Evolutionary conservation across 2,888 invertebrate genomes (phyloP), one percentile per base, ranked within the genome.

Genomic region (Protula sp.): DNA sequence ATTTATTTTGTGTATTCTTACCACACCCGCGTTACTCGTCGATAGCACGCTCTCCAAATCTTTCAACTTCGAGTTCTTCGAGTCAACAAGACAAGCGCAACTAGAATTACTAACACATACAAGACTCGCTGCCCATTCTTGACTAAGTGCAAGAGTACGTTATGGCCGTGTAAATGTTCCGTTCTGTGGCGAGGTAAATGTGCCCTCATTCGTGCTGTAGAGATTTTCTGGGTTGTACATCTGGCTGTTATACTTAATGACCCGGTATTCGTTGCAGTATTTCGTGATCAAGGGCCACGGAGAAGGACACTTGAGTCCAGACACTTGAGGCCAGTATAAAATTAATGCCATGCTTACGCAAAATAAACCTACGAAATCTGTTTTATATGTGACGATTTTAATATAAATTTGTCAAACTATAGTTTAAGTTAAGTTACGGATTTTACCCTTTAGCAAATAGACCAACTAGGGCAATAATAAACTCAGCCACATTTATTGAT

Each of bases 21-120:
- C 27, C 24, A 67, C 59, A 30, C 59, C 66, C 19, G 55, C 58
- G 57, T 68, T 68, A 26, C 58, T 56, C 26, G 59, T 64, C 19
- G 67, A 65, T 4, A 66, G 67, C 3, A 64, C 61, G 55, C 67
- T 65, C 19, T 38, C 38, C 9, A 38, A 19, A 9, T 38, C 28
- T 54, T 60, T 1, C 38, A 38, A 38, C 9, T 27, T 50, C 26
- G 52, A 29, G 2, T 47, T 38, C 19, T 38, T 38, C 19, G 38
- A 19, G n/a, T 54, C 47, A 26, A 24, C 54, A 50, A 60, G 62
- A 55, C 66, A 63, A 2, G 59, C 30, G 45, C 68, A 68, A 2
- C 68, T 65, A 5, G 67, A 66, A 53, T 62, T 67, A 60, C 67
- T 67, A 51, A 68, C 26, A 67, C 68, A 2, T 66, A 68, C 19